Conservation (phyloP, 2,113 vertebrate genomes). For the Empidonax traillii region DNA sequence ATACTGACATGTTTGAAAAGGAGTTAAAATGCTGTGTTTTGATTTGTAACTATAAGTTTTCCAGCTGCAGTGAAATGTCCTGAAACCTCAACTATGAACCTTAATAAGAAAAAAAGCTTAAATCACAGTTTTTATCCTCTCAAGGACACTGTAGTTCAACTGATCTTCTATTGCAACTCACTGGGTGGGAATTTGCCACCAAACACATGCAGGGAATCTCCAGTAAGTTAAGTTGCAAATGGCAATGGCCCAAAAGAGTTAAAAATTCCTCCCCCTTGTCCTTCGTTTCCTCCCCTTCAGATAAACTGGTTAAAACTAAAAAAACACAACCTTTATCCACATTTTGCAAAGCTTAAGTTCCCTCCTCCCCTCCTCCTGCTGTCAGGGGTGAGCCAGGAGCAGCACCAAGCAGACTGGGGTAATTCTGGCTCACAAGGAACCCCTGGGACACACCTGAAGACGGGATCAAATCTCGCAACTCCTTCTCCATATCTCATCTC, state of each 20-base stretch:
- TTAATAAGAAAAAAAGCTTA: neutral
- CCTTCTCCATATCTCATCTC: constrained; percentile 76
- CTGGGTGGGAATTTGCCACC: neutral
- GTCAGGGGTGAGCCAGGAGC: neutral
- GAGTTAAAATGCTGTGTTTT: neutral
- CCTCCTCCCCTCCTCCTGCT: neutral
- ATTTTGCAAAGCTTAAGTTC: neutral
- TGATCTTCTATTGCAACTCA: neutral
- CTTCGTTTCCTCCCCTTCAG: neutral
- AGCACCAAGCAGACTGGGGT: neutral
- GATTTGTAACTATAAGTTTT: neutral
- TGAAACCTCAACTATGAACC: neutral
- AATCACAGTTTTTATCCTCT: neutral
- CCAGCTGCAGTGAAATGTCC: neutral
- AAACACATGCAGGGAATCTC: neutral
- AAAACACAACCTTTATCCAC: neutral
- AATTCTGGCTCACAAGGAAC: rapidly evolving
- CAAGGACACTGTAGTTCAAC: neutral
- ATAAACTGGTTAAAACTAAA: neutral
- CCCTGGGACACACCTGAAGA: constrained; percentile 78
- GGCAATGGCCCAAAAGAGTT: neutral
- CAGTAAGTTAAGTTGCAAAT: neutral
- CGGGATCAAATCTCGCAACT: constrained; percentile 72
- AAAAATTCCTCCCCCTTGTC: neutral
- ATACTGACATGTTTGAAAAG: neutral